These are phyloP conservation scores for Andinoacara biseriatus DNA, from an alignment of 2,113 vertebrate species.

Conservation along the genomic window DNA sequence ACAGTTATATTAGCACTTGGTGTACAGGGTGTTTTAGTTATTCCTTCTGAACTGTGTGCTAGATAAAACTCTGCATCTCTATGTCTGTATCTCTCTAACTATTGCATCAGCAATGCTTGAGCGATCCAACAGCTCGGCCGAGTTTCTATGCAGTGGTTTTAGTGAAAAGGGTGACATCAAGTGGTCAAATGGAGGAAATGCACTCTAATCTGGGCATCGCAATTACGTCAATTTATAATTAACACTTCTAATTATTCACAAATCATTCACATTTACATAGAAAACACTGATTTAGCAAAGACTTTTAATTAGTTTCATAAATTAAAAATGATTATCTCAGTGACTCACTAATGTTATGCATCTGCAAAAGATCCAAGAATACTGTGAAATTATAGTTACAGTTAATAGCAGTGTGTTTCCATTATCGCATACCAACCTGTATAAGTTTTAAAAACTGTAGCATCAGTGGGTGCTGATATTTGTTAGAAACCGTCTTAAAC, in stretches of 20 bases:
- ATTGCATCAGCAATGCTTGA: background rate
- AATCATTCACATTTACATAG: background rate
- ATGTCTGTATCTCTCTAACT: background rate
- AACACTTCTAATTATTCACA: background rate
- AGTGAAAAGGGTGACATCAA: conserved; percentile 60
- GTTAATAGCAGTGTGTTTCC: background rate
- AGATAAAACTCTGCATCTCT: too few relatives aligned
- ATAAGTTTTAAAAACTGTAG: background rate
- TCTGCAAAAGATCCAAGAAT: background rate
- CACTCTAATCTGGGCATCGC: background rate
- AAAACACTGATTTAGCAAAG: background rate
- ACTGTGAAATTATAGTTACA: background rate
- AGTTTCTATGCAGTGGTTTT: conserved; percentile 5
- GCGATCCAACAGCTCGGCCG: background rate
- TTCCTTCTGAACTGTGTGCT: background rate
- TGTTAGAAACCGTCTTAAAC: background rate
- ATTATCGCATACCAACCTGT: background rate
- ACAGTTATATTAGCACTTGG: background rate
- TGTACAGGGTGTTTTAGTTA: background rate
- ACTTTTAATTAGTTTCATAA: background rate
- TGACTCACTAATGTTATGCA: background rate
- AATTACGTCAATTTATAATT: background rate
- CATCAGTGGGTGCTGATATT: background rate
- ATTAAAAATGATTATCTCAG: background rate
- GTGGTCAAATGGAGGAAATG: conserved; percentile 57